Evolutionary conservation across 2,113 vertebrate species (phyloP).

Genomic region (Papio anubis): DNA sequence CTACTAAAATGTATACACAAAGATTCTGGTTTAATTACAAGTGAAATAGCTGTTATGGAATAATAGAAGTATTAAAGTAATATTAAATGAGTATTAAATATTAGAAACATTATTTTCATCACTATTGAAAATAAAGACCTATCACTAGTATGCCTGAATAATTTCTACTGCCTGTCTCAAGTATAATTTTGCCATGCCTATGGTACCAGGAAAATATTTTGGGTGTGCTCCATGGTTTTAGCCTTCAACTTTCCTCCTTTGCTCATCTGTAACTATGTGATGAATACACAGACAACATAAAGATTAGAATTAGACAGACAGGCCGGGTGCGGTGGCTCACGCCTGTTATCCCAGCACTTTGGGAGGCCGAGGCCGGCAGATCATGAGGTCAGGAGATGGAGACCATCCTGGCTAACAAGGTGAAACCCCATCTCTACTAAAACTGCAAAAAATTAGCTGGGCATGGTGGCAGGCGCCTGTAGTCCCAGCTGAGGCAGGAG

Average conservation of each 20-base stretch:
- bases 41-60: background rate
- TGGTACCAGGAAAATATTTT: background rate
- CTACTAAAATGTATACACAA: conserved; percentile 46
- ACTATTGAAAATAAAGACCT: conserved; percentile 10
- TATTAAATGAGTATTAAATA: background rate
- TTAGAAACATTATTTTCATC: conserved; percentile 2
- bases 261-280: conserved; percentile 8
- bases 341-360: too few species aligned
- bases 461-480: too few species aligned
- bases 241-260: background rate
- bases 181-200: background rate
- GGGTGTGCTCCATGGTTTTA: background rate
- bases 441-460: too few species aligned
- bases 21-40: conserved; percentile 18
- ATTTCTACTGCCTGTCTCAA: background rate
- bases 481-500: too few species aligned
- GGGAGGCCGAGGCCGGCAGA: too few species aligned
- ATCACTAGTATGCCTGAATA: background rate
- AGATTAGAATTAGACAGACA: background rate
- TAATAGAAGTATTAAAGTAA: conserved; percentile 39
- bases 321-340: too few species aligned
- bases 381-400: too few species aligned
- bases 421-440: too few species aligned
- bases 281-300: background rate
- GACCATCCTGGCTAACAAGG: too few species aligned